These are phyloP conservation scores for Drosophila melanica DNA, from an alignment of 1,140 invertebrate species.

Conservation along the genomic window DNA sequence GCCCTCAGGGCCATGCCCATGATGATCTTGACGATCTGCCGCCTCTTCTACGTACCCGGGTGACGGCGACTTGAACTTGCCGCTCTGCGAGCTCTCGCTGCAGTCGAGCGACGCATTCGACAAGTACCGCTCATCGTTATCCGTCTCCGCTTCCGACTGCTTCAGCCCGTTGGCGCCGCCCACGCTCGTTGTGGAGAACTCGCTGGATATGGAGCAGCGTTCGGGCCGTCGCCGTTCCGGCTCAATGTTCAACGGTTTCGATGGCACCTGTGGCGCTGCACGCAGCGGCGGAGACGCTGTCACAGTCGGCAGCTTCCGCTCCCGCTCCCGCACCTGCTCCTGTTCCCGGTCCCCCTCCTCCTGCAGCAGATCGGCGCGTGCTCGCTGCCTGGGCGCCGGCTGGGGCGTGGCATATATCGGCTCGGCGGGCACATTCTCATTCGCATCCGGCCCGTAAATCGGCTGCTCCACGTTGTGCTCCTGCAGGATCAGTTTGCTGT, in stretches of 20 bases:
- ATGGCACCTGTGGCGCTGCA: conserved; percentile 57
- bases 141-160: conserved; percentile 5
- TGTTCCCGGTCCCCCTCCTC: not conserved
- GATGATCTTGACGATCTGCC: conserved; percentile 19
- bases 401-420: conserved; percentile 61
- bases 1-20: conserved; percentile 2
- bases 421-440: conserved; percentile 68
- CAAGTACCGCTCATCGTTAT: conserved; percentile 48
- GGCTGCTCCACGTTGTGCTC: conserved; percentile 59
- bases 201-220: conserved; percentile 70
- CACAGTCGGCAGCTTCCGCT: not conserved
- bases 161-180: not conserved
- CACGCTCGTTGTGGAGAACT: conserved; percentile 71
- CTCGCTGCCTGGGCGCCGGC: conserved; percentile 68
- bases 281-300: conserved; percentile 21
- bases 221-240: conserved; percentile 43
- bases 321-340: not conserved
- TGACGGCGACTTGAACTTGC: conserved; percentile 78
- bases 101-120: conserved; percentile 67
- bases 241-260: conserved; percentile 45
- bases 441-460: conserved; percentile 72
- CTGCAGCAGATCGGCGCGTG: conserved; percentile 23
- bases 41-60: conserved; percentile 76
- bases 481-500: conserved; percentile 68
- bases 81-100: conserved; percentile 67